Conservation (phyloP, 2,888 invertebrate species). For the Chaetogeoica ovagalla region DNA sequence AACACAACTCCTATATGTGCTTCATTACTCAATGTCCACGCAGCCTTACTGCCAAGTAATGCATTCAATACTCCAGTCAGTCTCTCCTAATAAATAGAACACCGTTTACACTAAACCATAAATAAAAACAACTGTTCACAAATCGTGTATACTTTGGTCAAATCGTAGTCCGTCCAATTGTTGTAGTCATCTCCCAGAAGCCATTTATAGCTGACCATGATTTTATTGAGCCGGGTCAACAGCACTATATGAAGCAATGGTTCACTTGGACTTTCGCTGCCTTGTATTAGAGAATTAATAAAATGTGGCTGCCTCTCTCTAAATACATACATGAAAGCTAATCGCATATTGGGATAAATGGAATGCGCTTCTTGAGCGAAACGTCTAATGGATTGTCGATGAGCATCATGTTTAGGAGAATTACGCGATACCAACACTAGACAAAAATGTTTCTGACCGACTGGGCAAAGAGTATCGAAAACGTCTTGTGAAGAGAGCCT, state of each 20-base stretch:
- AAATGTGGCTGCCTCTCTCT: constrained; percentile 72
- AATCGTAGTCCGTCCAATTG: constrained; percentile 65
- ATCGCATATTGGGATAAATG: constrained; percentile 66
- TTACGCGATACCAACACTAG: constrained; percentile 78
- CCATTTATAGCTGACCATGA: constrained; percentile 91
- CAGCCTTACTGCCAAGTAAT: constrained; percentile 61
- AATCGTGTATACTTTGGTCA: constrained; percentile 66
- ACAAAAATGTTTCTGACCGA: constrained; percentile 79
- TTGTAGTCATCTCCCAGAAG: constrained; percentile 67
- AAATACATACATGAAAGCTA: constrained; percentile 85
- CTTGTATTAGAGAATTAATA: constrained; percentile 56
- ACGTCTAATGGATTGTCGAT: constrained; percentile 71
- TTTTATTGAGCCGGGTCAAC: constrained; percentile 84
- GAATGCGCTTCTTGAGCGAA: constrained; percentile 70
- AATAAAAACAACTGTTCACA: neutral
- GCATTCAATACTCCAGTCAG: constrained; percentile 74
- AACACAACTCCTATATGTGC: constrained; percentile 65
- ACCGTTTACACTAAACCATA: neutral
- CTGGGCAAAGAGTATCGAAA: constrained; percentile 84
- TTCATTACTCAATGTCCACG: constrained; percentile 72
- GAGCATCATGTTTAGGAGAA: constrained; percentile 65
- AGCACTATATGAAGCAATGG: constrained; percentile 80
- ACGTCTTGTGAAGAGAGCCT: constrained; percentile 86
- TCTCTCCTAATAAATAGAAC: constrained; percentile 60
- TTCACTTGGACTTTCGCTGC: constrained; percentile 67